These are phyloP conservation scores for Ommatoiulus sabulosus DNA, from an alignment of 2,888 invertebrate species.

Conservation along the genomic window DNA sequence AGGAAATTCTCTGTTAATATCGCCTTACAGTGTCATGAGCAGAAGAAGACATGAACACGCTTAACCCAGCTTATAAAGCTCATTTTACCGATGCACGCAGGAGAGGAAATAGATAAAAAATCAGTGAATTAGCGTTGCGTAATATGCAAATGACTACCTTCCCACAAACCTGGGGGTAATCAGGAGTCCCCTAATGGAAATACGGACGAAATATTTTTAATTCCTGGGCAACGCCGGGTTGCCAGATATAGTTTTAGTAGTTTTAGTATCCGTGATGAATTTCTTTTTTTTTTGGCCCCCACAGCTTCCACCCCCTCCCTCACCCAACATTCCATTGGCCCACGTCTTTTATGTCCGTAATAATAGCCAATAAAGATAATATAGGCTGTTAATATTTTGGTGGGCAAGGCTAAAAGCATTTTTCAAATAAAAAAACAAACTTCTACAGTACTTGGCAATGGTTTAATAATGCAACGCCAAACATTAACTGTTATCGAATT, in stretches of 20 bases:
- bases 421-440: constrained; percentile 21
- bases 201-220: not conserved
- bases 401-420: constrained; percentile 46
- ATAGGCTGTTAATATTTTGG: constrained; percentile 45
- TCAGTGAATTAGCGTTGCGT: not conserved
- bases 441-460: not conserved
- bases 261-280: constrained; percentile 3
- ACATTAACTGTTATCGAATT: constrained; percentile 25
- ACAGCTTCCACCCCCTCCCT: constrained; percentile 27
- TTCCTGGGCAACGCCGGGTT: constrained; percentile 4
- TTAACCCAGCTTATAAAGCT: not conserved
- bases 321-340: not conserved
- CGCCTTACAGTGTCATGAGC: no score
- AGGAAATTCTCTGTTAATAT: no score
- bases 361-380: constrained; percentile 48
- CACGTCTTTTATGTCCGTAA: constrained; percentile 35
- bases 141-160: not conserved
- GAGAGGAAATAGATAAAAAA: not conserved
- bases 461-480: constrained; percentile 15
- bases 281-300: not conserved
- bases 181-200: not conserved
- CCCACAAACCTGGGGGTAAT: not conserved
- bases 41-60: not conserved
- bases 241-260: not conserved
- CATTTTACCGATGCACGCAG: not conserved